Evolutionary conservation across 2,113 vertebrate species (phyloP), one percentile per base, ranked within the genome.

Genomic region (Nycticebus coucang): DNA sequence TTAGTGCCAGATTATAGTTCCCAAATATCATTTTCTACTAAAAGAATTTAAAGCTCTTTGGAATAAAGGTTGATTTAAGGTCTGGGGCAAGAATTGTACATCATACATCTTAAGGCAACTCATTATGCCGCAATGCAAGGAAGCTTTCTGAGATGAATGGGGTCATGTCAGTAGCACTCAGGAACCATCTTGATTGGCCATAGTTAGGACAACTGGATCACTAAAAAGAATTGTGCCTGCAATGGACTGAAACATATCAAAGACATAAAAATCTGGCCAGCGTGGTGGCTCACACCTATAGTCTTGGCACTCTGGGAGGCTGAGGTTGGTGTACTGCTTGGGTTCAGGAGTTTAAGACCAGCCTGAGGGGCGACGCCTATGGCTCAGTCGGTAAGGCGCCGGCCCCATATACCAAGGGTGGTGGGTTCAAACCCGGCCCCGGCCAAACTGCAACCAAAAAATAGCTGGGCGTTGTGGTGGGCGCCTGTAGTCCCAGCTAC

Each of bases 1-100:
- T n/a, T 82, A 26, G 41, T n/a, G 50, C 41, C 77, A 87, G 45
- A 89, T 60, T 89, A 66, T 69, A 86, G 87, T 89, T 95, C 95
- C 55, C 94, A 95, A 82, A 88, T 85, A 78, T 30, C 37, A 37
- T 33, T 92, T 95, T 41, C 86, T 95, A 9, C 41, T 62, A 45
- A 64, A 69, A 88, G 83, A 84, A 82, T 53, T 71, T 35, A 60
- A 59, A 91, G 28, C 7, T 96, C 11, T 74, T 28, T 94, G 75
- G 69, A 82, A 33, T 91, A 83, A 87, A 96, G 57, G 41, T 91
- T 91, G 64, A 64, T 41, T 91, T 13, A 45, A 57, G 60, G 50
- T 83, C 93, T 89, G 17, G 30, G 30, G 18, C 35, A n/a, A 77
- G 41, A 81, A 62, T 69, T 35, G 10, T 91, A 62, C 53, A 62